Conservation (phyloP, 2,797 vertebrate genomes). For the Chaetodon trifasciatus region DNA sequence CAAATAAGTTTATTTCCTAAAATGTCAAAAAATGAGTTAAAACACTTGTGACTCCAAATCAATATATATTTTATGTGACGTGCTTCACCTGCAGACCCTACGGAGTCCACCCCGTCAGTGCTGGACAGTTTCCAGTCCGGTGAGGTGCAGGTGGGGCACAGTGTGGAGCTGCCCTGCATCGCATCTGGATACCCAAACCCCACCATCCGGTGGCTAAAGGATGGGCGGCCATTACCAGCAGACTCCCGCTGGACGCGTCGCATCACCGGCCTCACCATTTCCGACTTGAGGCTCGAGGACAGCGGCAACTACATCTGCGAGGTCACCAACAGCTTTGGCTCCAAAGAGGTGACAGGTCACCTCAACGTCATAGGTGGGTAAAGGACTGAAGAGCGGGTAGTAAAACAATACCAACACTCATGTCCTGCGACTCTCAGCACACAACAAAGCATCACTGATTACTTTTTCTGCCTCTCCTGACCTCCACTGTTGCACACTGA, state of each 20-base stretch:
- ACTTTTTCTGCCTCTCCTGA: not conserved
- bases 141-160: slow-evolving; percentile 91
- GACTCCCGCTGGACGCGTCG: slow-evolving; percentile 95
- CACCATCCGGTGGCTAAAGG: slow-evolving; percentile 96
- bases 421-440: not conserved
- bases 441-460: not conserved
- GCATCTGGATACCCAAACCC: slow-evolving; percentile 97
- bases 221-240: slow-evolving; percentile 92
- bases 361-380: slow-evolving; percentile 94
- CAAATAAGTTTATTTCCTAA: not conserved
- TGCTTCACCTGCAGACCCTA: slow-evolving; percentile 86
- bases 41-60: not conserved
- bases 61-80: not conserved
- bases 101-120: slow-evolving; percentile 94
- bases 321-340: slow-evolving; percentile 98
- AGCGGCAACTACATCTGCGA: slow-evolving; percentile 98
- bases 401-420: not conserved
- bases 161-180: slow-evolving; percentile 94
- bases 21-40: not conserved
- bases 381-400: not conserved
- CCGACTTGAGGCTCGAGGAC: slow-evolving; percentile 94
- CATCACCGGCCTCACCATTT: slow-evolving; percentile 93
- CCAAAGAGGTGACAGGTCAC: slow-evolving; percentile 94
- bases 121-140: slow-evolving; percentile 96
- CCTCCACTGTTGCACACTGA: slow-evolving; percentile 8